Evolutionary conservation across 1,140 invertebrate species (phyloP), one percentile per base, ranked within the genome.

Genomic region (Polypedilum pembai): DNA sequence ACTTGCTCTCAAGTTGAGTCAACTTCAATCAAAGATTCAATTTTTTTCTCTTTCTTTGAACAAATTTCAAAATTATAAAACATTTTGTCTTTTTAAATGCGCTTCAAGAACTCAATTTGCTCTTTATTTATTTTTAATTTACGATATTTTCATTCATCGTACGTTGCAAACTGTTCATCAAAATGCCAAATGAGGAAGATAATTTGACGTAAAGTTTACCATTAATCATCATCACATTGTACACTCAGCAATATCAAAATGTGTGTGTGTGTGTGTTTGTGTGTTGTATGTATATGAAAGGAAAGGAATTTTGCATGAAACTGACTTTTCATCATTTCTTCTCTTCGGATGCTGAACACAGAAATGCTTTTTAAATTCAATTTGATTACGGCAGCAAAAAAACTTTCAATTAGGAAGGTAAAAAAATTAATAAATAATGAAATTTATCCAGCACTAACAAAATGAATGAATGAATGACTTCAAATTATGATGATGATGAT

Each of bases 201-300:
- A 69, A 69, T 69, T 69, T 69, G 65, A 69, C 65, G 65, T 69
- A 21, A 69, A 69, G 65, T 21, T 69, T 69, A 20, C 65, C 65
- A 69, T 69, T 69, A 69, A 69, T 69, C 65, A 20, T 69, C 65
- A 69, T 69, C 65, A 69, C 65, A 69, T 18, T 18, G 65, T 56
- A 56, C n/a, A 56, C 12, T 15, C 45, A n/a, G 8, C 45, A 15
- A 33, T 33, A 33, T 33, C 24, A 33, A 33, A 33, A 33, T 33
- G 5, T 33, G 24, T 33, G 24, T 33, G 5, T 33, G 24, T 33
- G 5, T 33, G 24, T 33, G 24, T 33, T 3, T 33, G 5, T 33
- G 2, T 1, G 24, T 3, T 33, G 24, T 3, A 33, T 33, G 24
- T 33, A 33, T 33, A 33, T 33, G 24, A 33, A 33, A 33, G 24